These are phyloP conservation scores for Clusia tigrina DNA, from an alignment of 2,888 invertebrate genomes.

Conservation along the genomic window DNA sequence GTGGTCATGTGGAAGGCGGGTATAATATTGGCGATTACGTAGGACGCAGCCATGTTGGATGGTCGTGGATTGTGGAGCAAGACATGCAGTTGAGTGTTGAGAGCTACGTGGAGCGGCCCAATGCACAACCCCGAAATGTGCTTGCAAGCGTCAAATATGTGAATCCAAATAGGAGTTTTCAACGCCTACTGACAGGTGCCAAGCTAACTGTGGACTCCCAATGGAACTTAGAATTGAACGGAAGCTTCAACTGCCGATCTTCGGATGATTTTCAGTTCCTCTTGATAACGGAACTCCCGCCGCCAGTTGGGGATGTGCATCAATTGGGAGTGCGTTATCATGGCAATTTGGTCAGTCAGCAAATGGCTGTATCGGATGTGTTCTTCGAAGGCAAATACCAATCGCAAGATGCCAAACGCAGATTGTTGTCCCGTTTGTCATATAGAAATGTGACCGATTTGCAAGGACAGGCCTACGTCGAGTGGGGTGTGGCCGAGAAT, in stretches of 20 bases:
- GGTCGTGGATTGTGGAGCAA: conserved; percentile 68
- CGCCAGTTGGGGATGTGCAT: conserved; percentile 69
- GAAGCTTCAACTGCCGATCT: conserved; percentile 57
- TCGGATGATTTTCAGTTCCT: conserved; percentile 64
- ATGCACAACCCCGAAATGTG: conserved; percentile 62
- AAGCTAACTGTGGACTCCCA: conserved; percentile 68
- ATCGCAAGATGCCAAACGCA: conserved; percentile 62
- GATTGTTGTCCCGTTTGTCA: conserved; percentile 64
- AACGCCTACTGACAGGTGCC: conserved; percentile 66
- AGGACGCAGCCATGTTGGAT: conserved; percentile 65
- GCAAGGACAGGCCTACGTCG: conserved; percentile 53
- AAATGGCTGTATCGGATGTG: conserved; percentile 55
- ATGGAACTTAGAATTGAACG: conserved; percentile 69
- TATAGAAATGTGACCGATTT: conserved; percentile 56
- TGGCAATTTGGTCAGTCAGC: conserved; percentile 57
- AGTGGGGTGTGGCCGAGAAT: conserved; percentile 54
- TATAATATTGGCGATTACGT: conserved; percentile 64
- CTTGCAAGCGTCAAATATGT: conserved; percentile 66
- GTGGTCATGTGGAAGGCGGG: conserved; percentile 55
- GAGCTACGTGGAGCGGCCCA: conserved; percentile 63
- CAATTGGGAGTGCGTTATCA: conserved; percentile 61
- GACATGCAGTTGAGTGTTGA: conserved; percentile 66
- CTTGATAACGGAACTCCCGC: conserved; percentile 67
- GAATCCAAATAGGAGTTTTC: conserved; percentile 67
- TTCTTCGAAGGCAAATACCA: conserved; percentile 67